Evolutionary conservation across 2,797 vertebrate species (phyloP), one percentile per base, ranked within the genome.

Genomic region (Paedocypris micromegethes): DNA sequence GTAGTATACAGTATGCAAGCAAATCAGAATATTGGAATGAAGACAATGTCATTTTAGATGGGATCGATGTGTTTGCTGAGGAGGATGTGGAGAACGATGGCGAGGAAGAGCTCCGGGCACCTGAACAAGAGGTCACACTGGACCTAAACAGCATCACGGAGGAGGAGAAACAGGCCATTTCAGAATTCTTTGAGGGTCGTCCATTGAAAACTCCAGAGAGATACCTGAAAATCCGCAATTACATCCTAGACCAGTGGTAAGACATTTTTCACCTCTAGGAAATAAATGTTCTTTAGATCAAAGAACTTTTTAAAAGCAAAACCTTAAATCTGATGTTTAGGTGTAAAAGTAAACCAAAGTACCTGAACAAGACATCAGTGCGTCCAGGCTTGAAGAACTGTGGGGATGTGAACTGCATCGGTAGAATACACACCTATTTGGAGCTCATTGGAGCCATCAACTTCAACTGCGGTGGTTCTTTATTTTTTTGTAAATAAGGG

Each of bases 381-480:
- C 94, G 97, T 3, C 95, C 95, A 0, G 97, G 97, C 65, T 87
- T 99, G 59, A 98, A 95, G 91, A 97, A 98, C 86, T 99, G 97
- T 1, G 97, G 97, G 0, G 97, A 99, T 0, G 97, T 99, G 43
- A 99, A 99, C 91, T 98, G 96, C 82, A 99, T 99, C 8, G 97
- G 97, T 60, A 88, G 95, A 62, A 94, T 99, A 81, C 97, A 99
- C 88, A 98, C 94, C 0, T 98, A 97, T 88, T 82, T 99, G 86
- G 97, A 98, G 66, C 89, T 98, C 65, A 92, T 97, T 42, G 97
- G 97, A 72, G 97, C 97, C 3, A 94, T 99, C 82, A 99, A 99
- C 88, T 98, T 98, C 43, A 92, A 88, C 84, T 98, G 95, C 75
- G 96, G 97, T 97, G 91, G 90, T 38, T 42, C 6, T 4, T 4